A percentile compares a stretch with the other conserved stretches of the same genome.
These are phyloP conservation scores for Mesoclemmys tuberculata DNA, from an alignment of 2,113 vertebrate species.

Conservation along the genomic window DNA sequence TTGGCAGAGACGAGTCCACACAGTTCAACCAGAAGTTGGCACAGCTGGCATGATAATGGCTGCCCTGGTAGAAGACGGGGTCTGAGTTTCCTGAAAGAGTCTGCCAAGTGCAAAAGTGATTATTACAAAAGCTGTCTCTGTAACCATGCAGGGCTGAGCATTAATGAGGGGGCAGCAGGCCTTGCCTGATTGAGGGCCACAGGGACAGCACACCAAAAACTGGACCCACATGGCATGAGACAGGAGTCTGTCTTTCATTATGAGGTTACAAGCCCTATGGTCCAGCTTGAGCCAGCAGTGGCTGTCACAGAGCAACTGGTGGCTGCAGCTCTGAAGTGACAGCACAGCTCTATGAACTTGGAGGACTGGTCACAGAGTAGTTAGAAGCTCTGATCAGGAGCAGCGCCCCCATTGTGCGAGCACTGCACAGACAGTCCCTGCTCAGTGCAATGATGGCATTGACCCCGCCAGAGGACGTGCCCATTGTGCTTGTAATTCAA, in stretches of 20 bases:
- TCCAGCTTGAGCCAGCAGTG: neutral
- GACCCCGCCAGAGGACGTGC: neutral
- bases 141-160: neutral
- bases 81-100: neutral
- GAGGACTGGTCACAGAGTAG: neutral
- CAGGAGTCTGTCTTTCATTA: neutral
- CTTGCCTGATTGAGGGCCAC: neutral
- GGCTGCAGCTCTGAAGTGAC: neutral
- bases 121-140: neutral
- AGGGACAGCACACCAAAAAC: neutral
- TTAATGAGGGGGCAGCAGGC: neutral
- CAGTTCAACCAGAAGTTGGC: constrained; percentile 63
- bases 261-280: neutral
- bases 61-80: neutral
- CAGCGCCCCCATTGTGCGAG: neutral
- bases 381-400: neutral
- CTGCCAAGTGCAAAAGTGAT: neutral
- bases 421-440: neutral
- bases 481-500: accelerated
- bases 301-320: neutral
- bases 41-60: constrained; percentile 23
- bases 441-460: neutral
- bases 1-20: constrained; percentile 32
- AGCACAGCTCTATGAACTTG: neutral
- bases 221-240: neutral